These are phyloP conservation scores for Gnathonemus longibarbis DNA, from an alignment of 2,113 vertebrate species.

Conservation along the genomic window DNA sequence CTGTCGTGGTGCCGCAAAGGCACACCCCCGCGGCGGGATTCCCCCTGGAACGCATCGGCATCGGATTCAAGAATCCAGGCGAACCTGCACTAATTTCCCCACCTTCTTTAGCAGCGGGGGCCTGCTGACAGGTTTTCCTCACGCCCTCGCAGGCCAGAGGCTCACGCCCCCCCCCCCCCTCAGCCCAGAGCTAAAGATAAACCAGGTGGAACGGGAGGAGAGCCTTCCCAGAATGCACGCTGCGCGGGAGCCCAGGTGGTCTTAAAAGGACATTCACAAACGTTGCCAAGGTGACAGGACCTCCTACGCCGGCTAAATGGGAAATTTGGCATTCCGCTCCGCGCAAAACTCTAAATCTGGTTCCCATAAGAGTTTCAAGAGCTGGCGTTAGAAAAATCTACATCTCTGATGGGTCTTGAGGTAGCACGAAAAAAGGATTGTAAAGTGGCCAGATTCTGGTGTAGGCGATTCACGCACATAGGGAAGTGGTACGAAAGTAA, in stretches of 20 bases:
- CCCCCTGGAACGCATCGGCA: neutral
- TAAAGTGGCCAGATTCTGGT: neutral
- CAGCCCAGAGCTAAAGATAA: neutral
- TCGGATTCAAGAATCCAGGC: neutral
- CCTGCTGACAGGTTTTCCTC: neutral
- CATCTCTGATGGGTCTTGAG: neutral
- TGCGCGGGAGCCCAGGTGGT: neutral
- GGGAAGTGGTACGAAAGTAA: neutral
- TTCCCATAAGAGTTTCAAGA: neutral
- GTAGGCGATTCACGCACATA: neutral
- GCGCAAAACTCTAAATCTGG: neutral
- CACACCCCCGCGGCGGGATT: neutral
- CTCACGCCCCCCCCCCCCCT: neutral
- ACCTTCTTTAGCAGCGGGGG: neutral
- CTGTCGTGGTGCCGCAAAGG: neutral
- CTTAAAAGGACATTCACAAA: neutral
- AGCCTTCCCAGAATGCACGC: neutral
- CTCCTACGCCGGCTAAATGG: neutral
- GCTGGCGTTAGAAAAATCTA: neutral
- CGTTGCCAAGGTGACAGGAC: neutral
- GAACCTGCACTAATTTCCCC: neutral
- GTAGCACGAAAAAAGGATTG: neutral
- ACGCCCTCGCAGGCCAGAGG: neutral
- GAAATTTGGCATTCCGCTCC: neutral
- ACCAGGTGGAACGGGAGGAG: neutral